phyloP scores from a whole-genome alignment of 1,140 invertebrate genomes.

The Magallana angulata region DNA sequence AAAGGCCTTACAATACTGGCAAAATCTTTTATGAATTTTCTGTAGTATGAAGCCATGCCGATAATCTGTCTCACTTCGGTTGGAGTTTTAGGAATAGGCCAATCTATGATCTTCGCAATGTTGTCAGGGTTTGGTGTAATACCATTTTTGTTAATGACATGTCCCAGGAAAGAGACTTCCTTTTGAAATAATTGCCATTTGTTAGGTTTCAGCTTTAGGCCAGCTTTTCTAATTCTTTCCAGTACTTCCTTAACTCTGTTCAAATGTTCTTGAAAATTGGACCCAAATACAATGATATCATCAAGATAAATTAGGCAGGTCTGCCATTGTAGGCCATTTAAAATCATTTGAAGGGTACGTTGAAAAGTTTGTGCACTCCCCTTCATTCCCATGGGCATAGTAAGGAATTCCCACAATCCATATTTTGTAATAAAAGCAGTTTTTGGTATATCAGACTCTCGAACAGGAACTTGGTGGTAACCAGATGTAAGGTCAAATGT shows the following conservation, averaged over 20 bases:
- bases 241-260: conserved; percentile 38
- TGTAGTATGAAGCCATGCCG: conserved; percentile 55
- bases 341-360: conserved; percentile 59
- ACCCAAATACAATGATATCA: conserved; percentile 52
- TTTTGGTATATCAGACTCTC: conserved; percentile 46
- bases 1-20: conserved; percentile 53
- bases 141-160: conserved; percentile 48
- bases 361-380: conserved; percentile 56
- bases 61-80: conserved; percentile 57
- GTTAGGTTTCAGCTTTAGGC: conserved; percentile 43
- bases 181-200: conserved; percentile 48
- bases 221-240: conserved; percentile 34
- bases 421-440: conserved; percentile 48
- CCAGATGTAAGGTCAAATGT: conserved; percentile 42
- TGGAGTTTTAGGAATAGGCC: conserved; percentile 51
- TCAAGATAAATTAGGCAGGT: conserved; percentile 47
- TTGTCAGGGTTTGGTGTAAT: conserved; percentile 52
- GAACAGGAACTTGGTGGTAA: conserved; percentile 46
- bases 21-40: conserved; percentile 55
- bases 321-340: conserved; percentile 53
- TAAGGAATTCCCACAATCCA: conserved; percentile 40
- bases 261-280: conserved; percentile 45
- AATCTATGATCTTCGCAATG: conserved; percentile 40
- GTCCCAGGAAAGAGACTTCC: conserved; percentile 45
- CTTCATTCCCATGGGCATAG: conserved; percentile 56